Percentiles rank a stretch among this genome's conserved stretches.
phyloP scores from a whole-genome alignment of 2,113 vertebrate species.

The Esox niger region DNA sequence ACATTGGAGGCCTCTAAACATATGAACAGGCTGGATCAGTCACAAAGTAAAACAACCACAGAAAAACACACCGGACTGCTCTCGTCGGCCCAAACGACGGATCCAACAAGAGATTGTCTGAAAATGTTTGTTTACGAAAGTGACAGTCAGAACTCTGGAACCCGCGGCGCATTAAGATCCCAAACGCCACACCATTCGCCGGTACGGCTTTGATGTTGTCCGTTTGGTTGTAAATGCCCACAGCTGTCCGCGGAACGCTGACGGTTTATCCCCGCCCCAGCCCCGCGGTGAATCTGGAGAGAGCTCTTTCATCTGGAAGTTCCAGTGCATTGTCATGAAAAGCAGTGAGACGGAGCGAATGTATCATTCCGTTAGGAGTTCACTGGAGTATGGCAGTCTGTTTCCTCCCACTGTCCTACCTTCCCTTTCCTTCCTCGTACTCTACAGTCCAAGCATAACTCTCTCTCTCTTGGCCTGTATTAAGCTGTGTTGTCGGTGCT shows the following conservation, averaged over 20 bases:
- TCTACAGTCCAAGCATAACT: too few relatives aligned
- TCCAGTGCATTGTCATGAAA: too few relatives aligned
- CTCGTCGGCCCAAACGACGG: background rate
- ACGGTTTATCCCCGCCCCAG: background rate
- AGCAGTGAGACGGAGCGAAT: background rate
- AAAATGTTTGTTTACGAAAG: background rate
- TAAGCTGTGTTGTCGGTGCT: conserved; percentile 7
- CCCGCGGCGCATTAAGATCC: background rate
- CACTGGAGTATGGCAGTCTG: too few relatives aligned
- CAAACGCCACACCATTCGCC: background rate
- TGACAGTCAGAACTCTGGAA: background rate
- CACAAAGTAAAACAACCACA: conserved; percentile 1
- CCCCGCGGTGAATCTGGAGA: background rate
- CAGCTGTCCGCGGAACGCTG: background rate
- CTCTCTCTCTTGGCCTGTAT: background rate
- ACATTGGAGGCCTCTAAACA: background rate
- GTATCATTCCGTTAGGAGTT: too few relatives aligned
- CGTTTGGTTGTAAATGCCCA: background rate
- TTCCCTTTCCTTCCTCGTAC: background rate
- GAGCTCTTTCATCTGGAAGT: background rate
- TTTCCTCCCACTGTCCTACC: too few relatives aligned
- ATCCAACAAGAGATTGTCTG: background rate
- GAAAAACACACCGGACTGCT: background rate
- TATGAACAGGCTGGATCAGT: background rate
- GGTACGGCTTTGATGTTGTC: background rate